Evolutionary conservation across 2,797 vertebrate genomes (phyloP).

Genomic region (Typhlichthys eigenmanni): DNA sequence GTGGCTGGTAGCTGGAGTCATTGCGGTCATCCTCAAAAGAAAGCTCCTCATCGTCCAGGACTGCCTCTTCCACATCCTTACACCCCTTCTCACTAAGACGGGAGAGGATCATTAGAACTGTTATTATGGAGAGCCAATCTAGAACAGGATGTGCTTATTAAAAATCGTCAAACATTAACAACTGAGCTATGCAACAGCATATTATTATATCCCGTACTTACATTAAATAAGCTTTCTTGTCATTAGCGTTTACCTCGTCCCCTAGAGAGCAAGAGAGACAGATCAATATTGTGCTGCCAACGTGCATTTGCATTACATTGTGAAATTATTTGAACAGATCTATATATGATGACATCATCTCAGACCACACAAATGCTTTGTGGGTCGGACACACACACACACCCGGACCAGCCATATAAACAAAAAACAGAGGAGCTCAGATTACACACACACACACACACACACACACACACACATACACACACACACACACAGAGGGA

Average conservation of each 20-base stretch:
- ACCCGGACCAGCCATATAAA: no score
- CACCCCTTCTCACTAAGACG: constrained; percentile 61
- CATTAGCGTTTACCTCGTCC: constrained; percentile 46
- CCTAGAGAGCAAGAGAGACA: constrained; percentile 34
- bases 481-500: no score
- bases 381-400: no score
- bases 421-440: no score
- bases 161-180: background rate
- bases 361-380: no score
- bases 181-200: background rate
- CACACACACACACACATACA: no score
- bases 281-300: background rate
- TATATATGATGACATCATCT: background rate
- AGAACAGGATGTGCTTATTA: no score
- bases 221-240: constrained; percentile 53
- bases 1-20: constrained; percentile 58
- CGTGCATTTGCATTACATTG: background rate
- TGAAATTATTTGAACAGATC: no score
- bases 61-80: constrained; percentile 31
- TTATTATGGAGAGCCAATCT: background rate
- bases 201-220: constrained; percentile 51
- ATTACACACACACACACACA: no score
- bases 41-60: constrained; percentile 57
- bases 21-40: constrained; percentile 60
- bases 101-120: background rate